These are phyloP conservation scores for Nectonema munidae DNA, from an alignment of 2,888 invertebrate species.

Conservation along the genomic window DNA sequence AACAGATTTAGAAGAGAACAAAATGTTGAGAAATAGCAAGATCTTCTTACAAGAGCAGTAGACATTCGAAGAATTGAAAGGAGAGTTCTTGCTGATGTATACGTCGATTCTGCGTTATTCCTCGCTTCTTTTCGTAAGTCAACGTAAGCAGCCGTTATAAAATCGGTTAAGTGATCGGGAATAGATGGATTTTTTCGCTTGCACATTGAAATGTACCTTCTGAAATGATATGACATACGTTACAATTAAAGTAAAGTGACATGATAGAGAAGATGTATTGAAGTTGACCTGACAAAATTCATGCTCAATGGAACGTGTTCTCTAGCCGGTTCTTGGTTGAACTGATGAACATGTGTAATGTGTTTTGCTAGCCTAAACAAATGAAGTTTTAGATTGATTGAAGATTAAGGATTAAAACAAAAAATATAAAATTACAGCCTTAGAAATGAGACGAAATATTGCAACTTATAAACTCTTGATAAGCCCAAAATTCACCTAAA, in stretches of 20 bases:
- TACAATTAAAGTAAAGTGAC: no score
- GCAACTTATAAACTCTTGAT: not conserved
- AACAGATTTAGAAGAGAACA: constrained; percentile 15
- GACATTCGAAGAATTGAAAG: constrained; percentile 62
- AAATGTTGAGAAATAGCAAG: no score
- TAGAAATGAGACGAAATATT: no score
- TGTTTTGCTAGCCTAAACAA: constrained; percentile 47
- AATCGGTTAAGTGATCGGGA: constrained; percentile 51
- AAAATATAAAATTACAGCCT: no score
- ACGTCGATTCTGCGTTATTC: constrained; percentile 45
- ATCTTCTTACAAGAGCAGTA: constrained; percentile 42
- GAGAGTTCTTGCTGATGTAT: constrained; percentile 76
- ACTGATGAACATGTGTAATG: constrained; percentile 80
- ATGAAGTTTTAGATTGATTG: not conserved
- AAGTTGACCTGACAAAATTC: constrained; percentile 38
- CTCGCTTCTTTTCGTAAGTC: constrained; percentile 43
- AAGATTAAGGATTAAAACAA: constrained; percentile 1
- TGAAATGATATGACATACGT: no score
- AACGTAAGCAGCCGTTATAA: constrained; percentile 37
- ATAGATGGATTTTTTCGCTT: constrained; percentile 54
- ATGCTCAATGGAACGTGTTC: constrained; percentile 46
- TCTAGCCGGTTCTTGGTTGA: constrained; percentile 46
- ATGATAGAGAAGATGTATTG: no score
- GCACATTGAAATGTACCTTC: constrained; percentile 61
- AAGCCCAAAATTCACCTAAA: not conserved